Percentiles rank a stretch among this genome's conserved stretches.
Conservation (phyloP, 23 tunicate species). For the Corella eumyota region DNA sequence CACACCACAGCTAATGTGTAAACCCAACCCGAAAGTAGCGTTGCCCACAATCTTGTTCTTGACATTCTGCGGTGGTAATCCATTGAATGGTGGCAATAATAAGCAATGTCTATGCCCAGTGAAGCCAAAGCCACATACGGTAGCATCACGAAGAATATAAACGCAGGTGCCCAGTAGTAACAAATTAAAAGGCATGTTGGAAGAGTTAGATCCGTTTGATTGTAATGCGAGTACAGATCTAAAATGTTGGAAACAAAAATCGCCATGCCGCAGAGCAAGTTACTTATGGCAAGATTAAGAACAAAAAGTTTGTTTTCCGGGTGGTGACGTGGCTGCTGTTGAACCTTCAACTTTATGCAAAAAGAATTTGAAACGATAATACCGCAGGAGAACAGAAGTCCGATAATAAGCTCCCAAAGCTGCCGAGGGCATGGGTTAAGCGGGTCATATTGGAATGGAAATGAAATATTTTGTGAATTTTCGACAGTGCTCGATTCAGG, state of each 20-base stretch:
- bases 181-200: conserved; percentile 9
- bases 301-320: conserved; percentile 44
- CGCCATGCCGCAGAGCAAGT: conserved; percentile 53
- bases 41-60: conserved; percentile 1
- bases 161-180: conserved; percentile 21
- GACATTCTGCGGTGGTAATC: conserved; percentile 62
- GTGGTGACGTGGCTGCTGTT: conserved; percentile 17
- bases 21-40: conserved; percentile 24
- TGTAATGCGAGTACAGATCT: background rate
- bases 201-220: background rate
- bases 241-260: conserved; percentile 18
- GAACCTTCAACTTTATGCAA: conserved; percentile 11
- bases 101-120: conserved; percentile 62
- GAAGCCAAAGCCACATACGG: conserved; percentile 64
- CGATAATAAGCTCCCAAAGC: conserved; percentile 13
- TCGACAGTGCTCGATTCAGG: background rate
- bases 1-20: conserved; percentile 30
- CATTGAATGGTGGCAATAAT: conserved; percentile 59
- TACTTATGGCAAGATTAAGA: conserved; percentile 51
- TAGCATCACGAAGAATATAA: conserved; percentile 32
- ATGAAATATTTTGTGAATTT: background rate
- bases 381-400: conserved; percentile 10
- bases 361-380: conserved; percentile 33
- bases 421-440: conserved; percentile 27
- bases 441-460: background rate